Base-by-base conservation (phyloP, 2,113 vertebrate species). In the Australoheros scitulus region DNA sequence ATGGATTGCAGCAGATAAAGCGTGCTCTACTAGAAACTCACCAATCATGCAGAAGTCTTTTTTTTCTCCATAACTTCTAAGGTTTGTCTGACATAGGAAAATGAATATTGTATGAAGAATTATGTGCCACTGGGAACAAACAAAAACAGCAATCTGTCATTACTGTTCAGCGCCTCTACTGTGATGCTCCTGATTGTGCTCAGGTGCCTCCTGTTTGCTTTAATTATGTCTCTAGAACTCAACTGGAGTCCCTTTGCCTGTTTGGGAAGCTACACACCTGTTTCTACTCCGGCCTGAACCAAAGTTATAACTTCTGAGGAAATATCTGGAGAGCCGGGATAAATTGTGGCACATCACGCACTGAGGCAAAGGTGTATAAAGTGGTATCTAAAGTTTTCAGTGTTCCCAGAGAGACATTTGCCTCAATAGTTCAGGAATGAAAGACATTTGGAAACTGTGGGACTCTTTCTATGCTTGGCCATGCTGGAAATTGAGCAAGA, bases 11-110 rank as follows among this genome's bases (percentile, higher is more conserved):
- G 61, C 10, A 52, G 24, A 78, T 6, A 68, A 59, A 78, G 8
- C 29, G 13, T 0, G 8, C 34, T 22, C 36, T 68, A n/a, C 47
- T 34, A 34, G 4, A 36, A 75, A 47, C 18, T 17, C 13, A 65
- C 80, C 14, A 26, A 24, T 86, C 60, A 81, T 50, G 20, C 72
- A 10, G 17, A 60, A 24, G 6, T 10, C 43, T 43, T 52, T 20
- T 11, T 68, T 4, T 38, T 56, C 36, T 60, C 68, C 6, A 36
- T 24, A 34, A 60, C 41, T 14, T 64, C 20, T 18, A 65, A 4
- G 34, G 22, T 84, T 15, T 24, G 58, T 76, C 43, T 80, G 70
- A 60, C 68, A 65, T 58, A 29, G 24, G 29, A 50, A 50, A 70
- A 68, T 17, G 0, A 18, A 3, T 1, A 2, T 11, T 70, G 24